These are phyloP conservation scores for Drosophila sucinea DNA, from an alignment of 1,140 invertebrate genomes.

Conservation along the genomic window DNA sequence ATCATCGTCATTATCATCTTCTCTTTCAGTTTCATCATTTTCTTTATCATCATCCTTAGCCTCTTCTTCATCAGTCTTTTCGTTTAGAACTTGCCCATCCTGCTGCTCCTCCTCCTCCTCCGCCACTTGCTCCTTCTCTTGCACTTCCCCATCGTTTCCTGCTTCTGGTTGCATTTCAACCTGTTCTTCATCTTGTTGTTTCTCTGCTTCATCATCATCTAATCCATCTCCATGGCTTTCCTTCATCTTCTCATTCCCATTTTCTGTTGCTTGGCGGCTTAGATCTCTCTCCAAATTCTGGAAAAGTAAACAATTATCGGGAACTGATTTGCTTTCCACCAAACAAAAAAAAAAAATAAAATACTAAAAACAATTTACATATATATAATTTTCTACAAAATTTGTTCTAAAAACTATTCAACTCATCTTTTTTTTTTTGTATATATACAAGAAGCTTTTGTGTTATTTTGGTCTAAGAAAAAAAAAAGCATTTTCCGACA, in stretches of 20 bases:
- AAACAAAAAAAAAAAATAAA: neutral
- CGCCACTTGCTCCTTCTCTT: constrained; percentile 15
- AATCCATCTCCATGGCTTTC: constrained; percentile 26
- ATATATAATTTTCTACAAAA: constrained; percentile 25
- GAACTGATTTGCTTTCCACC: constrained; percentile 76
- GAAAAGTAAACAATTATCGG: constrained; percentile 83
- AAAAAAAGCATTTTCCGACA: constrained; percentile 65
- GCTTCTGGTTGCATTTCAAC: constrained; percentile 44
- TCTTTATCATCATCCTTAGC: constrained; percentile 25
- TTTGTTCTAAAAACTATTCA: neutral
- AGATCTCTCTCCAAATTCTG: constrained; percentile 80
- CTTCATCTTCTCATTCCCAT: constrained; percentile 36
- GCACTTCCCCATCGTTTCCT: constrained; percentile 24
- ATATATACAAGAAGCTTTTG: constrained; percentile 1
- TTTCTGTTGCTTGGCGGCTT: constrained; percentile 44
- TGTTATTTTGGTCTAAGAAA: constrained; percentile 16
- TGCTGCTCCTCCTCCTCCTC: constrained; percentile 12
- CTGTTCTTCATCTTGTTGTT: constrained; percentile 17
- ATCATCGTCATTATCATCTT: constrained; percentile 15
- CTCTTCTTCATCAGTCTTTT: constrained; percentile 36
- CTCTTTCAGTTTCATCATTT: constrained; percentile 14
- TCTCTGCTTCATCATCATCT: constrained; percentile 16
- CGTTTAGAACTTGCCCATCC: constrained; percentile 32
- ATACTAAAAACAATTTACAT: constrained; percentile 6
- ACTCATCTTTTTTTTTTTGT: neutral